Conservation (phyloP, 1,140 invertebrate species). For the Monomorium pharaonis region DNA sequence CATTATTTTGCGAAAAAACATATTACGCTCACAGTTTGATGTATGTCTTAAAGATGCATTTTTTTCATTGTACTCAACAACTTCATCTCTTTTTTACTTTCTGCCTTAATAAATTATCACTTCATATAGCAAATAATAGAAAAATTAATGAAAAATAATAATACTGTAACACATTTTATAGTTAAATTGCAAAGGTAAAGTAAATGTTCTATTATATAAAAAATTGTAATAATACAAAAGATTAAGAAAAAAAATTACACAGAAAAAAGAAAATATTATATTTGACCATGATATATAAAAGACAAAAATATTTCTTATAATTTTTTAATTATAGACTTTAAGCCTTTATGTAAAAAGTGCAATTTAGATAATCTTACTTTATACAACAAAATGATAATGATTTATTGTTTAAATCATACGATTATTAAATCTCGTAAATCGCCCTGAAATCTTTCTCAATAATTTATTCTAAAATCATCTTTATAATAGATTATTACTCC, state of each 20-base stretch:
- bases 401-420: neutral
- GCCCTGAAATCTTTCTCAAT: neutral
- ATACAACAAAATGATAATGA: neutral
- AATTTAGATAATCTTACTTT: too few relatives aligned
- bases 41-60: neutral
- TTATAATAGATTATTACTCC: constrained; percentile 24
- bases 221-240: too few relatives aligned
- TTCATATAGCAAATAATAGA: neutral
- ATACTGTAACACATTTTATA: too few relatives aligned
- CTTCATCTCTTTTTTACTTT: neutral
- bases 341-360: too few relatives aligned
- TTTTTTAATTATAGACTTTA: too few relatives aligned
- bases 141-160: neutral
- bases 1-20: neutral
- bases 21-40: neutral
- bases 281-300: too few relatives aligned
- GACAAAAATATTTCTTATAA: too few relatives aligned
- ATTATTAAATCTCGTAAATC: neutral
- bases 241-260: too few relatives aligned
- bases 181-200: too few relatives aligned
- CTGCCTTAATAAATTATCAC: neutral
- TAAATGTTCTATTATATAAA: too few relatives aligned
- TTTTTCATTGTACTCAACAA: neutral
- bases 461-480: constrained; percentile 13
- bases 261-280: too few relatives aligned